phyloP scores from a whole-genome alignment of 35 echinoderm and acorn worm species.

The Lytechinus variegatus region DNA sequence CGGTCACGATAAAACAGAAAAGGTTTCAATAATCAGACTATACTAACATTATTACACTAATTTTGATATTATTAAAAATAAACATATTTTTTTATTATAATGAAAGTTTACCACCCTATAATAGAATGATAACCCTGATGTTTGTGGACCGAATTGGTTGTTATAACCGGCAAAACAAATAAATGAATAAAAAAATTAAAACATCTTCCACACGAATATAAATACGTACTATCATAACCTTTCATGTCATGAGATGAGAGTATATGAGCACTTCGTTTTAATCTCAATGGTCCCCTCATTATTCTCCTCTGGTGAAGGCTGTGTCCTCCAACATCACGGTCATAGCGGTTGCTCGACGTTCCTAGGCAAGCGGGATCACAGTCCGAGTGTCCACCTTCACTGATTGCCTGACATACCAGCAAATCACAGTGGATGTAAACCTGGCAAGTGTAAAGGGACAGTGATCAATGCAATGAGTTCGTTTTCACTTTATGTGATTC shows the following conservation, averaged over 20 bases:
- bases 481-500: too few species aligned
- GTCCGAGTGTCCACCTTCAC: background rate
- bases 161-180: too few species aligned
- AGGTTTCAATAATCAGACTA: too few species aligned
- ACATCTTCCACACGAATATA: background rate
- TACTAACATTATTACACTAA: too few species aligned
- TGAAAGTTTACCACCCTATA: too few species aligned
- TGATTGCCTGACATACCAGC: background rate
- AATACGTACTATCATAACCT: background rate
- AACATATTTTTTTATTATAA: too few species aligned
- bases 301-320: background rate
- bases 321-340: background rate
- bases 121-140: too few species aligned
- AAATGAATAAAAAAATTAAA: too few species aligned
- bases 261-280: background rate
- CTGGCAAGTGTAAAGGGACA: background rate
- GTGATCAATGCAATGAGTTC: too few species aligned
- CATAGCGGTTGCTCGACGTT: background rate
- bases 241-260: background rate
- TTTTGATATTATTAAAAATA: too few species aligned
- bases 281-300: background rate
- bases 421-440: slow-evolving; percentile 26
- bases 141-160: too few species aligned
- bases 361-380: background rate
- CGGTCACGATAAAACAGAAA: too few species aligned